Evolutionary conservation across 1,140 invertebrate species (phyloP).

Genomic region (Drosophila ambigua): DNA sequence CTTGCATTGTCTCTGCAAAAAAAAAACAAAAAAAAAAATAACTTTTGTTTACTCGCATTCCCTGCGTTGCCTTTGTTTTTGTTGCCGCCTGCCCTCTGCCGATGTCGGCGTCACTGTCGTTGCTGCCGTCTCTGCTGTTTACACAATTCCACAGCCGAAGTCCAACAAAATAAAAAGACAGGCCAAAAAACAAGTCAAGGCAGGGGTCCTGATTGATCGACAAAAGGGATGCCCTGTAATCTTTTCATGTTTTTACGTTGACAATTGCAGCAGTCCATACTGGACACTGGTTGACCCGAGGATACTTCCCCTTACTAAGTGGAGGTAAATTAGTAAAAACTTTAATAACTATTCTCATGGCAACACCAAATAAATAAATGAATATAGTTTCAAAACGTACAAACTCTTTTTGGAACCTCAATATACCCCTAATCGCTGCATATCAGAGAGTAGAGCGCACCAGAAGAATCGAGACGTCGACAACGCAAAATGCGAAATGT

Average conservation of each 20-base stretch:
- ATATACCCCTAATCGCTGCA: not conserved
- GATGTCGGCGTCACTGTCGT: conserved; percentile 28
- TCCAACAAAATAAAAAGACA: conserved; percentile 54
- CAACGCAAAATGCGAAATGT: conserved; percentile 47
- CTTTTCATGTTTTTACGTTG: too few relatives aligned
- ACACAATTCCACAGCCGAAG: conserved; percentile 75
- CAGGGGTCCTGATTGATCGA: not conserved
- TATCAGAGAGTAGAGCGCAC: not conserved
- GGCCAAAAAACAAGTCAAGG: conserved; percentile 23
- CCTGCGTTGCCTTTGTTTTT: conserved; percentile 70
- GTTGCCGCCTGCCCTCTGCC: conserved; percentile 30
- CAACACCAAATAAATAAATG: too few relatives aligned
- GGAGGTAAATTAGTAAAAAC: too few relatives aligned
- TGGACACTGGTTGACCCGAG: too few relatives aligned
- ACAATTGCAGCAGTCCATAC: too few relatives aligned
- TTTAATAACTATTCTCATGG: too few relatives aligned
- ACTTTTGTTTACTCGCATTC: conserved; percentile 78
- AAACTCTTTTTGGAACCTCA: too few relatives aligned
- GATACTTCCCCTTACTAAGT: too few relatives aligned
- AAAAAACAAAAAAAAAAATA: conserved; percentile 44
- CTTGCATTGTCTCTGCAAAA: conserved; percentile 75
- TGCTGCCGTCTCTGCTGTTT: conserved; percentile 64
- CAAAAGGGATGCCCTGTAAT: too few relatives aligned
- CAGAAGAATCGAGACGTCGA: conserved; percentile 11
- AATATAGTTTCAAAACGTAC: too few relatives aligned